phyloP scores from a whole-genome alignment of 2,113 vertebrate genomes.

The Eolophus roseicapilla region DNA sequence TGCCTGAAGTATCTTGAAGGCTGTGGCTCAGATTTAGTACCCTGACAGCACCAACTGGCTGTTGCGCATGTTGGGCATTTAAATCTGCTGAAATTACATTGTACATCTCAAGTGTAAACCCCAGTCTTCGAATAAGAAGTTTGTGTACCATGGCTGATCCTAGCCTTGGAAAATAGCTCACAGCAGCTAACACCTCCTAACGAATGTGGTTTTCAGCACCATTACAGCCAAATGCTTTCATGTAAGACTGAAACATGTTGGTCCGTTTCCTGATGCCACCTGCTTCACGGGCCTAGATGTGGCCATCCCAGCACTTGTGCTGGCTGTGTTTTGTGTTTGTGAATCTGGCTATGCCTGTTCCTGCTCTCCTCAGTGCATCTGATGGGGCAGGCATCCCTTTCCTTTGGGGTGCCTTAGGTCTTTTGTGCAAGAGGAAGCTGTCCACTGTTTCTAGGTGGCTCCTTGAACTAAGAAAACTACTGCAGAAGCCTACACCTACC shows the following conservation, averaged over 20 bases:
- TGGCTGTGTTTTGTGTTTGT: neutral
- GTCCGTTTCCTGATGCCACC: neutral
- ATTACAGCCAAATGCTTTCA: neutral
- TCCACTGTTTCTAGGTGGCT: neutral
- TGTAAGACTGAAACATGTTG: neutral
- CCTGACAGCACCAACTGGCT: neutral
- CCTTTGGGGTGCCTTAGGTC: too few relatives aligned
- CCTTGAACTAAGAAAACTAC: neutral
- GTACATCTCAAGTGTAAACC: neutral
- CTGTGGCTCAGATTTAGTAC: neutral
- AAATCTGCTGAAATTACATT: neutral
- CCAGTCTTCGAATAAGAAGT: neutral
- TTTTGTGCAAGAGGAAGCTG: neutral
- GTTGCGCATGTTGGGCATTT: neutral
- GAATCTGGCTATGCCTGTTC: neutral
- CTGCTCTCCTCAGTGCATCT: neutral
- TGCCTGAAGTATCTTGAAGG: neutral
- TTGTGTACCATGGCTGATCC: neutral
- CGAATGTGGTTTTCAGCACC: neutral
- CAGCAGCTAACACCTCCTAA: neutral
- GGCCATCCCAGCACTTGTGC: neutral
- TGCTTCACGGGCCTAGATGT: neutral
- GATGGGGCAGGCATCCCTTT: neutral
- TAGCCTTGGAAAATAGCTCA: neutral
- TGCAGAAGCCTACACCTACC: neutral